Conservation (phyloP, 2,797 vertebrate genomes). For the Peromyscus attwateri region DNA sequence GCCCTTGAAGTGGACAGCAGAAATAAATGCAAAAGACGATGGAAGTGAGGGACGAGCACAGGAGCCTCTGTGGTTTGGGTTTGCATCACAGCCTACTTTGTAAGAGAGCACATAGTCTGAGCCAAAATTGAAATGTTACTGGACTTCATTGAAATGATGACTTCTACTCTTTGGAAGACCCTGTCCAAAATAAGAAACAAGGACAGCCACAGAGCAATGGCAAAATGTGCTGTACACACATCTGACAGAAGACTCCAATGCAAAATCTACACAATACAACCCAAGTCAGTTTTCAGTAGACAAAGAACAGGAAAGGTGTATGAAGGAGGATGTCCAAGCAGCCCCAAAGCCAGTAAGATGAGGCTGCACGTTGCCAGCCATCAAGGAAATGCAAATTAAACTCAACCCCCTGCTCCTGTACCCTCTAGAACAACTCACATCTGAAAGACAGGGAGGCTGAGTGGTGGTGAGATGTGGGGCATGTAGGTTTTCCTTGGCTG, state of each 20-base stretch:
- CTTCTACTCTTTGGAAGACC: not conserved
- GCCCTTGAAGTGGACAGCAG: not conserved
- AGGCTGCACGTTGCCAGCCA: not conserved
- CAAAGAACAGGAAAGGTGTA: not conserved
- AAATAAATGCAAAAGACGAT: not conserved
- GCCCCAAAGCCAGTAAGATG: not conserved
- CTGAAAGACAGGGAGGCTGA: not conserved
- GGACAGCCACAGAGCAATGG: not conserved
- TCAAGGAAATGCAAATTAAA: not conserved
- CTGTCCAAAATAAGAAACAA: not conserved
- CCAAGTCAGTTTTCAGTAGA: not conserved
- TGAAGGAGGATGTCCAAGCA: not conserved
- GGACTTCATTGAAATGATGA: not conserved
- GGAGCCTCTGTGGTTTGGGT: not conserved
- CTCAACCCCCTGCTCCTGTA: not conserved
- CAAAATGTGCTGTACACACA: not conserved
- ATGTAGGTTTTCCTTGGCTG: not conserved
- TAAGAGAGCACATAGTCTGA: not conserved
- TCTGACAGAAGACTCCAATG: not conserved
- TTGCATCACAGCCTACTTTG: not conserved
- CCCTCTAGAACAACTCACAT: not conserved
- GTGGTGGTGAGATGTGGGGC: not conserved
- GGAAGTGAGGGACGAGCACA: not conserved
- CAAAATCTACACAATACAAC: not conserved
- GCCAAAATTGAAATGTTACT: not conserved